Percentiles rank a stretch among this genome's conserved stretches.
Evolutionary conservation across 2,113 vertebrate genomes (phyloP).

Genomic region (Pantherophis guttatus): DNA sequence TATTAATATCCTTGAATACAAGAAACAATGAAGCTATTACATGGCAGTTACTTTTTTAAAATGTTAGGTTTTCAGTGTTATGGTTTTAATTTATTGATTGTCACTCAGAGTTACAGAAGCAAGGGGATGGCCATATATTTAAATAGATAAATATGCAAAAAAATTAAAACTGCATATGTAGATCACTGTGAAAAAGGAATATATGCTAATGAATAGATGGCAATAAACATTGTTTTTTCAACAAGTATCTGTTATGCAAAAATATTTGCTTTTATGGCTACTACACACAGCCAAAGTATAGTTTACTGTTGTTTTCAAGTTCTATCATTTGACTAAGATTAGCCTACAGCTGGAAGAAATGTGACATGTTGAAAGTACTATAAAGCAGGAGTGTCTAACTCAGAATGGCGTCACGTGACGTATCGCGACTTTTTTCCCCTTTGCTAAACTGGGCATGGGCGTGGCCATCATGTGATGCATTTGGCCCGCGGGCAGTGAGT

Average conservation of each 20-base stretch:
- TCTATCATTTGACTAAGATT: not conserved
- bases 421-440: too few relatives aligned
- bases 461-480: too few relatives aligned
- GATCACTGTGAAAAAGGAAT: not conserved
- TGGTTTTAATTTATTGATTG: not conserved
- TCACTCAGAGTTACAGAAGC: not conserved
- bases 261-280: not conserved
- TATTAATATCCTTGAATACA: not conserved
- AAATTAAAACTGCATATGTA: not conserved
- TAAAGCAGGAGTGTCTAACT: not conserved
- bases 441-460: too few relatives aligned
- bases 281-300: not conserved
- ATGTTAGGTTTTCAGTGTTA: not conserved
- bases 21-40: rapidly evolving
- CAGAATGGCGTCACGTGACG: too few relatives aligned
- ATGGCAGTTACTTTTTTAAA: not conserved
- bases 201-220: conserved; percentile 11
- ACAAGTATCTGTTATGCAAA: not conserved
- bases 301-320: not conserved
- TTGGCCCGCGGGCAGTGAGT: too few relatives aligned
- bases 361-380: conserved; percentile 6
- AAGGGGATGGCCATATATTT: not conserved
- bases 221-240: not conserved
- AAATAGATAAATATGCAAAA: not conserved
- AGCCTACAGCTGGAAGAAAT: not conserved